Base-by-base conservation (phyloP, 2,113 vertebrate genomes). In the Syngnathoides biaculeatus region DNA sequence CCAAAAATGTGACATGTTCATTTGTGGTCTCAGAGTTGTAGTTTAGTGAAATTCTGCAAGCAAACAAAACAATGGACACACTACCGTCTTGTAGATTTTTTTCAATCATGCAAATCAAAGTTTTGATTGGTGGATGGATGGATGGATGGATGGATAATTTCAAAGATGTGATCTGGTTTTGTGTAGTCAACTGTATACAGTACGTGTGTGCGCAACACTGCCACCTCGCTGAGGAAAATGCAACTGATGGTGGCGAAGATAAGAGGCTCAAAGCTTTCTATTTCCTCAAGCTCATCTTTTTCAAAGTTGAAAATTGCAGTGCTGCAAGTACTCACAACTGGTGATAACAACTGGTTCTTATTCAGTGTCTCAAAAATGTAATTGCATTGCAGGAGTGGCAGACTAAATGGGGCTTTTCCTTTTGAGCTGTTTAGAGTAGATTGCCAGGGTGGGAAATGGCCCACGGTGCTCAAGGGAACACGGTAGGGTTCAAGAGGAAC, bases 191-290 rank as follows among this genome's bases (percentile, higher is more conserved):
- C 39, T 64, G 27, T 60, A 38, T 17, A 9, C 39, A 43, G 22
- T 15, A 15, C 13, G 59, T 8, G 14, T 5, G 77, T 77, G 79
- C 83, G 75, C 95, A 96, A 98, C 87, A 95, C 92, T 95, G 95
- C 96, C 96, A 93, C 92, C 96, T 97, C 89, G 90, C 94, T 96
- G 94, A 94, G 74, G 72, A 84, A 80, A 56, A 8, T 48, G 75
- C 66, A 83, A 92, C 76, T 91, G 86, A 80, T 63, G 70, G 42
- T 27, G 58, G 67, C 68, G 65, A 20, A 24, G 69, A 55, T 3
- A 68, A 35, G 39, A 45, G 20, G 19, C 45, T 52, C 62, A 7
- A 7, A 19, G 17, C 3, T 50, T n/a, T 10, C 2, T 9, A 0
- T 50, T n/a, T 3, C 0, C 6, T 4, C 9, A 52, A 52, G n/a